Conservation (phyloP, 2,797 vertebrate genomes). For the Chaenodraco wilsoni region DNA sequence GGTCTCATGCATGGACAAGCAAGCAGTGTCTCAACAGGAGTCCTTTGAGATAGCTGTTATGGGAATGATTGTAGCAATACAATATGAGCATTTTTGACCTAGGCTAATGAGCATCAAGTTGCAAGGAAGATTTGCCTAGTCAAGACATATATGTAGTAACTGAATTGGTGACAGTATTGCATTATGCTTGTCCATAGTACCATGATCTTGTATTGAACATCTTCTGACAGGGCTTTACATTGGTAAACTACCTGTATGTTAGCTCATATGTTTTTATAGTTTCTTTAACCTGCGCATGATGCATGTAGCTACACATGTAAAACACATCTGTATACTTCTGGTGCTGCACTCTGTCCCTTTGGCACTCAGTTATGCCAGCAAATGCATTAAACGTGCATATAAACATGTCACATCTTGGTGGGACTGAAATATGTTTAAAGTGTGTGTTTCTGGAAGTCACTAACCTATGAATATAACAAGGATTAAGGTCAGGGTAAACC, state of each 20-base stretch:
- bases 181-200: background rate
- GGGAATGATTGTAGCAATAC: conserved; percentile 26
- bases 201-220: background rate
- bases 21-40: conserved; percentile 18
- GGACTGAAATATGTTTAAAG: conserved; percentile 1
- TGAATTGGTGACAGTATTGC: background rate
- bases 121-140: conserved; percentile 1
- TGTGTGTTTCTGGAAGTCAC: background rate
- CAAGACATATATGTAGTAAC: conserved; percentile 6
- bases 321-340: background rate
- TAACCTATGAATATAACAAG: background rate
- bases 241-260: background rate
- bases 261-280: background rate
- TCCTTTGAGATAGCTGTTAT: conserved; percentile 24
- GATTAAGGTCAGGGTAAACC: background rate
- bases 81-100: conserved; percentile 34
- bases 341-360: conserved; percentile 1
- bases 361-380: background rate
- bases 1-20: conserved; percentile 19
- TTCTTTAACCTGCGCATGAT: conserved; percentile 1
- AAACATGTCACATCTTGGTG: background rate
- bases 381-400: background rate
- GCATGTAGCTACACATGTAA: background rate
- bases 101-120: conserved; percentile 37
- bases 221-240: conserved; percentile 13